A percentile compares a stretch with the other conserved stretches of the same genome.
Evolutionary conservation across 2,113 vertebrate species (phyloP).

Genomic region (Ariopsis seemanni): DNA sequence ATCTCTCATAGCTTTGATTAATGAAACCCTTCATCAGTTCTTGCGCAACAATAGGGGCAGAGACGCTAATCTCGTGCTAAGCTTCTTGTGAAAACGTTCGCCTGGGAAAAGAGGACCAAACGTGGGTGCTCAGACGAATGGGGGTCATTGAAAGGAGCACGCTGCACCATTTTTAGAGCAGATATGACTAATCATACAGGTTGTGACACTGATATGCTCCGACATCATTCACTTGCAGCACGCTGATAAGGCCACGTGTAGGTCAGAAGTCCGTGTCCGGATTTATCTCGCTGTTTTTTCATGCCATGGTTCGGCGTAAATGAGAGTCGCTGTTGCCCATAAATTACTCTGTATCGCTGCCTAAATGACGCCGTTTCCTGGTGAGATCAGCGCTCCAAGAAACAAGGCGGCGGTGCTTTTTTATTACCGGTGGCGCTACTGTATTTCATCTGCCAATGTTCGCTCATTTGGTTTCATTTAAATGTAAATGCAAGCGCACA

Average conservation of each 20-base stretch:
- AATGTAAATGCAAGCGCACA: conserved; percentile 75
- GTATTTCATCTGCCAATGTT: conserved; percentile 73
- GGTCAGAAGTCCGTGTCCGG: conserved; percentile 17
- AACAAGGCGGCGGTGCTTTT: conserved; percentile 58
- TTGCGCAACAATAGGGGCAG: neutral
- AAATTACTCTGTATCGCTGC: conserved; percentile 29
- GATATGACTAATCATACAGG: conserved; percentile 16
- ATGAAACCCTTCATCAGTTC: neutral
- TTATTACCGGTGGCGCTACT: conserved; percentile 72
- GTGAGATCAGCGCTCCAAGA: conserved; percentile 54
- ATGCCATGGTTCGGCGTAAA: neutral
- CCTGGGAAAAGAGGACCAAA: neutral
- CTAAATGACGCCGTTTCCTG: conserved; percentile 60
- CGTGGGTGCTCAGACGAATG: neutral
- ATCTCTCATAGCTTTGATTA: neutral
- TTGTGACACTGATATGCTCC: conserved; percentile 2
- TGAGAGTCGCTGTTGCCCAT: conserved; percentile 8
- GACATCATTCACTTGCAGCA: neutral
- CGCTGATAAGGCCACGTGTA: conserved; percentile 23
- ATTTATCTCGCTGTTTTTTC: neutral
- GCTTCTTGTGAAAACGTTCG: neutral
- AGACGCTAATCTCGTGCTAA: neutral
- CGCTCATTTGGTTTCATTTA: conserved; percentile 79
- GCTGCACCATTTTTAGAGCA: neutral
- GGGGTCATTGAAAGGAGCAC: neutral